Conservation (phyloP, 2,113 vertebrate species). For the Lathamus discolor region DNA sequence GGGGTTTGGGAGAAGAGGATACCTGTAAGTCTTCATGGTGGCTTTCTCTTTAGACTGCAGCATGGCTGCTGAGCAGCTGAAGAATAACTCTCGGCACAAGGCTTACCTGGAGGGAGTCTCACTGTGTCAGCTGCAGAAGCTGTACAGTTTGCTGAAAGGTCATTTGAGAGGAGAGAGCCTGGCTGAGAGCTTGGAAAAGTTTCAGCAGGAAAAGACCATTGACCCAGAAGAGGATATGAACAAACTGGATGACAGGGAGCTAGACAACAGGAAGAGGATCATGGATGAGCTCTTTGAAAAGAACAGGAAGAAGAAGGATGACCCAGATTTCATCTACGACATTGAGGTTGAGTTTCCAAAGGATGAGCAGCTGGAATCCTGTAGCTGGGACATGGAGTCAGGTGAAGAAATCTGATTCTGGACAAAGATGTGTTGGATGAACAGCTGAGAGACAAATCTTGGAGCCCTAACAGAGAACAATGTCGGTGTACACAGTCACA, state of each 20-base stretch:
- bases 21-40: background rate
- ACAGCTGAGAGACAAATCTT: background rate
- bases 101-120: constrained; percentile 84
- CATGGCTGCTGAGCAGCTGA: constrained; percentile 87
- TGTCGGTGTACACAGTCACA: fast-evolving
- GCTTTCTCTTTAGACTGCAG: constrained; percentile 77
- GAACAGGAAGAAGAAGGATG: constrained; percentile 85
- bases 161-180: constrained; percentile 81
- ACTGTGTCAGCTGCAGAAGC: constrained; percentile 81
- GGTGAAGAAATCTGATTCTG: constrained; percentile 81
- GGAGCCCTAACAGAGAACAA: background rate
- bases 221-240: constrained; percentile 91
- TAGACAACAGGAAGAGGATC: constrained; percentile 86
- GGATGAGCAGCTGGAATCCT: constrained; percentile 76
- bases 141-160: constrained; percentile 82
- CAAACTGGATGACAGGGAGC: constrained; percentile 88
- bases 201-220: constrained; percentile 70
- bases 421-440: background rate
- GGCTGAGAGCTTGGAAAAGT: constrained; percentile 77
- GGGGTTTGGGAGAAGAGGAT: background rate
- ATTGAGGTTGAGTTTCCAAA: constrained; percentile 87
- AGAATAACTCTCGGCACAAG: constrained; percentile 86
- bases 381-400: constrained; percentile 89
- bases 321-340: constrained; percentile 89
- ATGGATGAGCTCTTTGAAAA: constrained; percentile 92